phyloP scores from a whole-genome alignment of 2,888 invertebrate genomes.

The Orthosia cruda region DNA sequence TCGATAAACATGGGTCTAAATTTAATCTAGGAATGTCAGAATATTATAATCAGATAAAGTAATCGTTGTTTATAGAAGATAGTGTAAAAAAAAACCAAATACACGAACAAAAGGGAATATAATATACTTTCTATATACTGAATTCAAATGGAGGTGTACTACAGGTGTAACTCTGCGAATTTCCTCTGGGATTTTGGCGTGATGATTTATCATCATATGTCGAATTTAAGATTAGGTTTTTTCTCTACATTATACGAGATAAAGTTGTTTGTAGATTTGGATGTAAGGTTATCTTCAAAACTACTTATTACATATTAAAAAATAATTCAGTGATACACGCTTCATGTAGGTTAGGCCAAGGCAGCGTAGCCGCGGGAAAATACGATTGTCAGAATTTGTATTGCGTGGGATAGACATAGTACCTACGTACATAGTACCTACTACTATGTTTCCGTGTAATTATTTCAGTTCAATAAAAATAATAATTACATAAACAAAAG shows the following conservation, averaged over 20 bases:
- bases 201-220: no score
- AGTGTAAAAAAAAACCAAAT: not conserved
- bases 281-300: no score
- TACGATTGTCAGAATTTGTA: not conserved
- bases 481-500: not conserved
- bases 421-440: no score
- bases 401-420: not conserved
- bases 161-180: no score
- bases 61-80: not conserved
- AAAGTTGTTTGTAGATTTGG: no score
- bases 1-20: constrained; percentile 4
- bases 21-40: constrained; percentile 7
- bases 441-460: not conserved
- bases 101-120: not conserved
- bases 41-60: not conserved
- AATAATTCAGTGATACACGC: no score
- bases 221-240: no score
- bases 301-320: no score
- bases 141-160: no score
- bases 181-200: no score
- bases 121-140: not conserved
- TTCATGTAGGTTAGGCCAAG: no score
- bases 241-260: no score
- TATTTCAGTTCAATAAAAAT: not conserved
- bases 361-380: not conserved